These are phyloP conservation scores for Camptogramma bilineatum DNA, from an alignment of 2,888 invertebrate genomes.

Conservation along the genomic window DNA sequence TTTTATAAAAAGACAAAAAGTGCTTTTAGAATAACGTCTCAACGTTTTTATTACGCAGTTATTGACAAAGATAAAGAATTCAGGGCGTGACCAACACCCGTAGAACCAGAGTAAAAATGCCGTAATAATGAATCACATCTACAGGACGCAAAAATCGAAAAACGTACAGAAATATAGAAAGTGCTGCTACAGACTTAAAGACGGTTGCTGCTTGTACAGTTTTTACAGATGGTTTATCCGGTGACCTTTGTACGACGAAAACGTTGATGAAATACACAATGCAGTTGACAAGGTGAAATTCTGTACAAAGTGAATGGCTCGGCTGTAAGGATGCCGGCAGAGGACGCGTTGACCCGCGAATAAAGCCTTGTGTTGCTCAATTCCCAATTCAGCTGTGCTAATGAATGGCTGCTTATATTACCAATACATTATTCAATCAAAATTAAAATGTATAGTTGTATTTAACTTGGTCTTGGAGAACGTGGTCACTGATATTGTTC, in stretches of 20 bases:
- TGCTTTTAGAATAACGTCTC: constrained; percentile 10
- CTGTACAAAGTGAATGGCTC: constrained; percentile 73
- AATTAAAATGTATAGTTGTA: constrained; percentile 7
- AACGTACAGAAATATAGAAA: constrained; percentile 34
- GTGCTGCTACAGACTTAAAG: constrained; percentile 39
- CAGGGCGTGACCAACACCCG: constrained; percentile 29
- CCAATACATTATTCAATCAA: constrained; percentile 17
- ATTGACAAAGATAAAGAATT: constrained; percentile 26
- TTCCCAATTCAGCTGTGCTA: constrained; percentile 49
- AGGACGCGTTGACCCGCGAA: constrained; percentile 62
- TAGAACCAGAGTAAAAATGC: constrained; percentile 37
- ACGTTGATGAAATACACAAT: constrained; percentile 66
- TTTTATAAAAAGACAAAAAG: constrained; percentile 14
- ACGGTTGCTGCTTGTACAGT: constrained; percentile 38
- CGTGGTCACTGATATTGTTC: neutral
- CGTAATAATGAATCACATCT: constrained; percentile 41
- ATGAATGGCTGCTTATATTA: constrained; percentile 27
- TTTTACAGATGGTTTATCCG: constrained; percentile 47
- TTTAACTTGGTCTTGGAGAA: neutral
- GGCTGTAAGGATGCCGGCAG: constrained; percentile 64
- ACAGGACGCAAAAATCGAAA: constrained; percentile 35
- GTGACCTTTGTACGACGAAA: constrained; percentile 60
- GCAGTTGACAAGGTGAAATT: constrained; percentile 77
- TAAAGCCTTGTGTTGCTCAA: constrained; percentile 63
- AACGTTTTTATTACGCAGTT: constrained; percentile 23